Percentiles rank a stretch among this genome's conserved stretches.
These are phyloP conservation scores for Drosophila heteroneura DNA, from an alignment of 2,888 invertebrate species.

Conservation along the genomic window DNA sequence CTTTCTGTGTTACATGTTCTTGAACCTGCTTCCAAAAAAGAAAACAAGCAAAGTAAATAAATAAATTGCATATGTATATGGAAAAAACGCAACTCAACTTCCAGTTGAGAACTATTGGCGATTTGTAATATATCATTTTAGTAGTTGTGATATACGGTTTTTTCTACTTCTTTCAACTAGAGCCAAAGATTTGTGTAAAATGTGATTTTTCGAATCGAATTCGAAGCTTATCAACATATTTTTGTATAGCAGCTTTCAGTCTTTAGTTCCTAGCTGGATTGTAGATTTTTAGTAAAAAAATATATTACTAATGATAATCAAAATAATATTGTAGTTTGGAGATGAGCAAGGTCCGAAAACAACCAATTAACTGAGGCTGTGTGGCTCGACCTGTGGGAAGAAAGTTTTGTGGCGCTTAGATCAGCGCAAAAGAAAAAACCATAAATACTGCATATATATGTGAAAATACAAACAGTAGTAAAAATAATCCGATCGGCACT, in stretches of 20 bases:
- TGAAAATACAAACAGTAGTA: not conserved
- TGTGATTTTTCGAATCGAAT: not conserved
- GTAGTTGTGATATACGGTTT: not conserved
- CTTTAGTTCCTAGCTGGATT: not conserved
- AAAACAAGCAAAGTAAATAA: not conserved
- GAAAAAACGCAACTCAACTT: not conserved
- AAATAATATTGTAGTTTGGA: not conserved
- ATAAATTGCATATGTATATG: not conserved
- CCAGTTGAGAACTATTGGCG: not conserved
- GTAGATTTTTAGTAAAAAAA: not conserved
- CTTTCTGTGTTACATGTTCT: slow-evolving; percentile 29
- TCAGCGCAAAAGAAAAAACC: not conserved
- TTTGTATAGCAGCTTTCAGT: not conserved
- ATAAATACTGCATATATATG: not conserved
- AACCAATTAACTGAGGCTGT: not conserved
- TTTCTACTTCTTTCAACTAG: not conserved
- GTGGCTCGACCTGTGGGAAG: not conserved
- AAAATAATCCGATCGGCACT: not conserved
- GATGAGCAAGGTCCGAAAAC: not conserved
- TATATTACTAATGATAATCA: not conserved
- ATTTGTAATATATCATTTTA: not conserved
- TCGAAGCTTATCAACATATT: not conserved
- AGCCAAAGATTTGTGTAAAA: not conserved
- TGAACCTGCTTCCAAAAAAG: slow-evolving; percentile 13
- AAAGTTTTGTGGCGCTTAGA: not conserved